Evolutionary conservation across 35 echinoderm and acorn worm genomes (phyloP).

Genomic region (Diadema setosum): DNA sequence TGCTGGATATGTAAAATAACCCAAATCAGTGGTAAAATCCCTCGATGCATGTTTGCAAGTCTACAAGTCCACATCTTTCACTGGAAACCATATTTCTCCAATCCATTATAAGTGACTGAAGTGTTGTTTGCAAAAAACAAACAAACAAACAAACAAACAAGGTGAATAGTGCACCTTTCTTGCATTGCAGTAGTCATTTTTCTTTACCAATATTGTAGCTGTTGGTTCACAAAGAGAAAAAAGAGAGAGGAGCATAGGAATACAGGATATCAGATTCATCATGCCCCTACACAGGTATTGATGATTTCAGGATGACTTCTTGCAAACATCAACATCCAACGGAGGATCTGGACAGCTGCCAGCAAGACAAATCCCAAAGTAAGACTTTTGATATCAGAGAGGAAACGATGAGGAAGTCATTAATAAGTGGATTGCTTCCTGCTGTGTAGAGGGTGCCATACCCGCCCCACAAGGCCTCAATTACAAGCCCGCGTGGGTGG

Average conservation of each 20-base stretch:
- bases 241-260: not conserved
- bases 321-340: not conserved
- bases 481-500: not conserved
- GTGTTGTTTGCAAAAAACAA: no score
- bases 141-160: no score
- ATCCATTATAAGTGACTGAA: no score
- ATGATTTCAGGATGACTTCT: not conserved
- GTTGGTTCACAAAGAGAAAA: not conserved
- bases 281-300: not conserved
- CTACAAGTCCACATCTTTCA: no score
- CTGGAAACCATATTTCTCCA: no score
- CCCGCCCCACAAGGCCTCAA: not conserved
- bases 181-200: no score
- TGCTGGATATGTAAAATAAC: no score
- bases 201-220: no score
- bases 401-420: conserved; percentile 1
- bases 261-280: not conserved
- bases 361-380: not conserved
- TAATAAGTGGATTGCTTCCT: not conserved
- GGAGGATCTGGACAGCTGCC: not conserved
- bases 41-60: no score
- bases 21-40: no score
- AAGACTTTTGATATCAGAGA: no score
- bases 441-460: not conserved
- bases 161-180: no score